Evolutionary conservation across 2,888 invertebrate genomes (phyloP), one percentile per base, ranked within the genome.

Genomic region (Cataglyphis cursor): DNA sequence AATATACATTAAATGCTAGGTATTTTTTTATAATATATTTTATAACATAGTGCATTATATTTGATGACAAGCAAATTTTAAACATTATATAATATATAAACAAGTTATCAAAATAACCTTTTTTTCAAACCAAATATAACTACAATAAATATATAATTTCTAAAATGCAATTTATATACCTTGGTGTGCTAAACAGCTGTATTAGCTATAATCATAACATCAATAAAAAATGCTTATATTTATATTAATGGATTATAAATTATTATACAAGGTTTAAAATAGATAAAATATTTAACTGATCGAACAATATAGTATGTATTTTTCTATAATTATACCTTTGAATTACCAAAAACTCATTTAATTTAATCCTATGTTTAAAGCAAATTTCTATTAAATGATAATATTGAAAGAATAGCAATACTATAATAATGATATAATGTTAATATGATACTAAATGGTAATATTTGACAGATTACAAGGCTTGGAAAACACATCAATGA

Each of bases 401-500:
- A 44, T 31, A 21, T 10, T 31, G 15, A 24, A 59, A 18, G 1
- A n/a, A 1, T 6, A 31, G 12, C 0, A 21, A 6, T 28, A 21
- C 9, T 59, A 44, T 51, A 64, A 72, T 18, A 24, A 44, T 41
- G 12, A 15, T 44, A 15, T 48, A 6, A 35, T 35, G 31, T 6
- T 6, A 31, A 31, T 31, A 0, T 18, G 15, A 44, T 5, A 48
- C 18, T 48, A 48, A 51, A 51, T n/a, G 48, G 54, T n/a, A 61
- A 70, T 57, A 86, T 95, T 70, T 70, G 10, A 1, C 95, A 98
- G 98, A 97, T 97, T 97, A 99, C 99, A 96, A 96, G 99, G 96
- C 96, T 99, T 95, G 99, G 99, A 59, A 98, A 97, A 95, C 97
- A 98, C 95, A 97, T 99, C 95, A 99, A 99, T 95, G 98, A 98